Evolutionary conservation across 2,888 invertebrate species (phyloP).

Genomic region (Didymodactylos carnosus): DNA sequence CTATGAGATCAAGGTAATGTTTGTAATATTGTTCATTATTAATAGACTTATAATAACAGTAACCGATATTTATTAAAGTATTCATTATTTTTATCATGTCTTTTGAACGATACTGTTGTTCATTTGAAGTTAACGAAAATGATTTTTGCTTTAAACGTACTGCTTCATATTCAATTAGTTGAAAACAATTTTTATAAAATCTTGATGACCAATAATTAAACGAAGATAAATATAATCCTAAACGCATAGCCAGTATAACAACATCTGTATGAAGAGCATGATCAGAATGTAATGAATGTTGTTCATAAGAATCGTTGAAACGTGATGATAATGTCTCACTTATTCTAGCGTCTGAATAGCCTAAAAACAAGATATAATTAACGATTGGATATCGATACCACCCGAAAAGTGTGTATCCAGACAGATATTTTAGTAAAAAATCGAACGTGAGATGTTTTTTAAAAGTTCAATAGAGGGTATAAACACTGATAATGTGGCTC

Average conservation of each 20-base stretch:
- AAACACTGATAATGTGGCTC: too few species aligned
- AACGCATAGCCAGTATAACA: neutral
- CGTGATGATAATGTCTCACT: neutral
- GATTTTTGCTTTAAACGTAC: too few species aligned
- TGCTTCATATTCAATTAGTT: neutral
- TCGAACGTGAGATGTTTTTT: too few species aligned
- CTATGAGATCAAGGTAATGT: neutral
- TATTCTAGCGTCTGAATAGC: too few species aligned
- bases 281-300: neutral
- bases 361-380: too few species aligned
- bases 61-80: neutral
- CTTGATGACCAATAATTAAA: neutral
- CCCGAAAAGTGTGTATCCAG: too few species aligned
- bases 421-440: too few species aligned
- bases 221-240: neutral
- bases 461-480: too few species aligned
- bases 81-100: neutral
- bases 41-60: neutral
- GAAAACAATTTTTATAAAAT: neutral
- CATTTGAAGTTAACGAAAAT: too few species aligned
- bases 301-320: neutral
- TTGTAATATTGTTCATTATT: neutral
- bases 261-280: neutral
- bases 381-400: too few species aligned
- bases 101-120: neutral